Evolutionary conservation across 2,888 invertebrate species (phyloP), one percentile per base, ranked within the genome.

Genomic region (Acrobasis suavella): DNA sequence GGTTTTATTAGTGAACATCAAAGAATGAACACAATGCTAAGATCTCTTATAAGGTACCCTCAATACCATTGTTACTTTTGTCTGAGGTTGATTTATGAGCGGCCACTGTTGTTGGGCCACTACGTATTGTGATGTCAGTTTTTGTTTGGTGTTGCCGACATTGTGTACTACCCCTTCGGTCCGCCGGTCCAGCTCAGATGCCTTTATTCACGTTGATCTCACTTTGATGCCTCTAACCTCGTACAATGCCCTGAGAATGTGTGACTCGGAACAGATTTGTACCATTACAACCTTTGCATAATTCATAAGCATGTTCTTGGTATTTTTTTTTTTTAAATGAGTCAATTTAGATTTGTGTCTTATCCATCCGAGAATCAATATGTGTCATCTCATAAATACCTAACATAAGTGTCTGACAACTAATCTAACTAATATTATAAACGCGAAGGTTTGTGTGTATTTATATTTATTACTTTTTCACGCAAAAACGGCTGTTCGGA

Each of bases 1-100:
- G 89, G 91, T 91, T 92, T 92, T 92, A 92, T 92, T 91, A 91
- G 90, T 89, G 91, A 91, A 91, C 89, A 91, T 92, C 91, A 92
- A 91, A 92, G 92, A 87, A 86, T 88, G 85, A 80, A 83, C 86
- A 92, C 91, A 92, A 92, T 89, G 80, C 88, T 89, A 88, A 91
- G 91, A 92, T 92, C 91, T 92, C 91, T 91, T 91, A 91, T 91
- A 90, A 90, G 91, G 91, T 90, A 88, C 92, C 91, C 90, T 91
- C 91, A 91, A 91, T 89, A 89, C 89, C 84, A 91, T 92, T 92
- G 92, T 92, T 88, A 88, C 91, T 89, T 90, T 92, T 92, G 91
- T 92, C 87, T 83, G 90, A 88, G 87, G 83, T 89, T 91, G 92
- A 91, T 92, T 92, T 92, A 92, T 86, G 91, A 89, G 86, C 89